Percentiles rank a stretch among this genome's conserved stretches.
Conservation (phyloP, 2,888 invertebrate genomes). For the Gastracanthus pulcherrimus region DNA sequence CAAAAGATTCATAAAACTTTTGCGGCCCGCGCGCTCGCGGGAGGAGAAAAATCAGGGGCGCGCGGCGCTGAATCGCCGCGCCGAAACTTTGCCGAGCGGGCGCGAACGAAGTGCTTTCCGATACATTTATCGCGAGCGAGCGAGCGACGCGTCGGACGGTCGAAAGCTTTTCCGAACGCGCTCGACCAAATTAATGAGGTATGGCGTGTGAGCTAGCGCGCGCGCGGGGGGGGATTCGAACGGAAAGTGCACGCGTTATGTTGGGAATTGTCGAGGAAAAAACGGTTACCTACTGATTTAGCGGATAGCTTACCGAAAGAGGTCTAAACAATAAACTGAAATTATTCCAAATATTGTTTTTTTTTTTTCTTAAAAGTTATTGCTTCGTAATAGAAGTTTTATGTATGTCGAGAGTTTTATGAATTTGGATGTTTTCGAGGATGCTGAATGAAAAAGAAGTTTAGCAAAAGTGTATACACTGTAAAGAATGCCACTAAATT, state of each 20-base stretch:
- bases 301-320: too few species aligned
- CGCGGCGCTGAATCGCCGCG: not conserved
- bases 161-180: not conserved
- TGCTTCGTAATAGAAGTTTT: too few species aligned
- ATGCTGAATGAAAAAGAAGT: too few species aligned
- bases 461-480: too few species aligned
- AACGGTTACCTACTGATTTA: too few species aligned
- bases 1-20: not conserved
- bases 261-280: not conserved
- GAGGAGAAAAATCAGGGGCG: not conserved
- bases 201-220: not conserved
- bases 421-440: too few species aligned
- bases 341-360: too few species aligned
- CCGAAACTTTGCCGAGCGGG: not conserved
- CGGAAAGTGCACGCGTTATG: not conserved
- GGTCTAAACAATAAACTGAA: too few species aligned
- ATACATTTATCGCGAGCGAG: conserved; percentile 60
- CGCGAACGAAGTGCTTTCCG: conserved; percentile 61
- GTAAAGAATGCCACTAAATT: too few species aligned
- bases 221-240: too few species aligned
- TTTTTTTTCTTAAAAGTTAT: too few species aligned
- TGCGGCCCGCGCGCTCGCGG: not conserved
- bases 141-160: conserved; percentile 31
- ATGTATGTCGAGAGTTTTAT: too few species aligned
- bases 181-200: conserved; percentile 18